Evolutionary conservation across 1,140 invertebrate species (phyloP), one percentile per base, ranked within the genome.

Genomic region (Orius insidiosus): DNA sequence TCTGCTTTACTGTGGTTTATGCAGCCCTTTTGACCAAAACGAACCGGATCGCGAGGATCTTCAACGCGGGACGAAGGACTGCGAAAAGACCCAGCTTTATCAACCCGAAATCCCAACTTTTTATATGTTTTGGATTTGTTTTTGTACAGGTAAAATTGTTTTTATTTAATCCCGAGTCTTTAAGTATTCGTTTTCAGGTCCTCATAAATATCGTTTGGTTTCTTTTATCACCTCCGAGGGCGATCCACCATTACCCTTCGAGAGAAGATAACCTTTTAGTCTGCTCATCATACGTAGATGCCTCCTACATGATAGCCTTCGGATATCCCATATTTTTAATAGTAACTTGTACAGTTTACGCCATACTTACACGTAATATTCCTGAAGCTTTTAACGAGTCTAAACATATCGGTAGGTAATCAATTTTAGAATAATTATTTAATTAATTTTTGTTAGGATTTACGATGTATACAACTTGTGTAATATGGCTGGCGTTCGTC

Each of bases 1-100:
- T 93, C 56, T 86, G 85, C 56, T 94, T 93, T 63, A 85, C 86
- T 0, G 78, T 92, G 1, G 83, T 93, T 8, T 94, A 94, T 62
- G 84, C 84, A 0, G 85, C 89, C 3, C 66, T 95, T 0, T 63
- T 94, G 13, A 92, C 86, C 2, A 92, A 93, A 64, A 92, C 88
- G 2, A 92, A 90, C 66, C 68, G 87, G 32, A 94, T 94, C 51
- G 75, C 84, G 2, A 66, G 89, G n/a, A 94, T 95, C 54, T 94
- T 95, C 63, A 80, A 84, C 53, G 82, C 83, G 5, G 81, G 86
- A 46, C 84, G 83, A 57, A 76, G 80, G 49, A 88, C 86, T 9
- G 85, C 88, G 1, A 80, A 84, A 57, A 63, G 88, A 49, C 89
- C 90, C 4, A 81, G 77, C n/a, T 87, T 93, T 60, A 95, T 95